These are phyloP conservation scores for Goniozus legneri DNA, from an alignment of 1,140 invertebrate species.

Conservation along the genomic window DNA sequence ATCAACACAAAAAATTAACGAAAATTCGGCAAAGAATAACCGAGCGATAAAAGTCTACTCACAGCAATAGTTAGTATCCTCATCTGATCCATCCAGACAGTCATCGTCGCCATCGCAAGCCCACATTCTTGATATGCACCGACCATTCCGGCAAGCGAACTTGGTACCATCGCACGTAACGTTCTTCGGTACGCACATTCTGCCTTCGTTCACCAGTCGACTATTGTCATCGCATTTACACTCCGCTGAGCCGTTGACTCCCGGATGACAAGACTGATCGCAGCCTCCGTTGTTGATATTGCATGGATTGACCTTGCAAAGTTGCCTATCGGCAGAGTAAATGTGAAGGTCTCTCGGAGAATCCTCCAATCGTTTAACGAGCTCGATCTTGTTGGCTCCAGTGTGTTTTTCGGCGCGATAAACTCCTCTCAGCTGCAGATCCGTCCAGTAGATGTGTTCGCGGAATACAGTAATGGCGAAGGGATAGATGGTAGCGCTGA, in stretches of 20 bases:
- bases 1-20: background rate
- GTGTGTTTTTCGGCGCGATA: slow-evolving; percentile 97
- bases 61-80: slow-evolving; percentile 88
- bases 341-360: slow-evolving; percentile 89
- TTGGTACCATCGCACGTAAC: slow-evolving; percentile 84
- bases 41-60: slow-evolving; percentile 35
- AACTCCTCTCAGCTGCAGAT: slow-evolving; percentile 89
- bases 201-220: slow-evolving; percentile 86
- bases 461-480: slow-evolving; percentile 91
- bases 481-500: slow-evolving; percentile 91
- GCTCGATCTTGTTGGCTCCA: slow-evolving; percentile 89
- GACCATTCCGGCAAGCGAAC: slow-evolving; percentile 91
- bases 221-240: slow-evolving; percentile 83
- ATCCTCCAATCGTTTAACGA: slow-evolving; percentile 88
- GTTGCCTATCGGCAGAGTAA: slow-evolving; percentile 76
- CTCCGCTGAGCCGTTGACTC: slow-evolving; percentile 76
- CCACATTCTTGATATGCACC: slow-evolving; percentile 94
- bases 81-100: slow-evolving; percentile 92
- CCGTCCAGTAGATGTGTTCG: slow-evolving; percentile 97
- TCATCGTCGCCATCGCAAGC: slow-evolving; percentile 95
- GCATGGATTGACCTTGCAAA: slow-evolving; percentile 82
- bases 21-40: background rate
- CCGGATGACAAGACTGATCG: slow-evolving; percentile 90
- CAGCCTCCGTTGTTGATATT: slow-evolving; percentile 93
- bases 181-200: slow-evolving; percentile 87